A percentile compares a stretch with the other conserved stretches of the same genome.
Conservation (phyloP, 64 coral and sea anemone species). For the Pocillopora damicornis region DNA sequence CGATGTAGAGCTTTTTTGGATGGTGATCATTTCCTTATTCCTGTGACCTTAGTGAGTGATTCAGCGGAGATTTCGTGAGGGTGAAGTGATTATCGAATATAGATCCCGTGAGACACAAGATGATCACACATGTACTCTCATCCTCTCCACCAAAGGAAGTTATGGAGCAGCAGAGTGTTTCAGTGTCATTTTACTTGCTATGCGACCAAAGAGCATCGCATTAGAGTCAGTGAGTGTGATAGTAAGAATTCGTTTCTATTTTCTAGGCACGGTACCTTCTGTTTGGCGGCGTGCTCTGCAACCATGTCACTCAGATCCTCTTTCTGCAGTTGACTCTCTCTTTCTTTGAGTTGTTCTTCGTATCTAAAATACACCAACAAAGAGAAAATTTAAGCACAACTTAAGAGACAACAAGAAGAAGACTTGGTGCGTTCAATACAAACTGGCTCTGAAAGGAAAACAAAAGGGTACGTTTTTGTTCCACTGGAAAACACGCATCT, state of each 20-base stretch:
- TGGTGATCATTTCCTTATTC: too few species aligned
- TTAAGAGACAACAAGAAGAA: not conserved
- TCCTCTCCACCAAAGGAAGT: too few species aligned
- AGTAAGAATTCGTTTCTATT: not conserved
- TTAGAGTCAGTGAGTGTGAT: not conserved
- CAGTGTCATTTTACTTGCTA: too few species aligned
- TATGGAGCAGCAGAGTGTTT: too few species aligned
- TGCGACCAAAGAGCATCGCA: too few species aligned
- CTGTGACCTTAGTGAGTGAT: too few species aligned
- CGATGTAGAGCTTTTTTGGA: too few species aligned
- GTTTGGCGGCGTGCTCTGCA: slow-evolving; percentile 96
- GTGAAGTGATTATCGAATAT: too few species aligned
- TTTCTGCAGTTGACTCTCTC: slow-evolving; percentile 89
- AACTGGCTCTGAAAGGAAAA: not conserved
- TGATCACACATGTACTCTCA: too few species aligned
- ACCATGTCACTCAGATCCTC: slow-evolving; percentile 99
- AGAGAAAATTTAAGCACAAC: not conserved
- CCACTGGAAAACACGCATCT: too few species aligned
- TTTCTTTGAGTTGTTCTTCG: slow-evolving; percentile 89
- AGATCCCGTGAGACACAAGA: too few species aligned
- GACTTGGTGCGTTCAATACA: not conserved
- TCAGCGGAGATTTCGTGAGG: too few species aligned
- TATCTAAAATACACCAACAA: slow-evolving; percentile 61
- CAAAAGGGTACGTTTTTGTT: not conserved
- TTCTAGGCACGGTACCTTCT: slow-evolving; percentile 50